Conservation (phyloP, 2,113 vertebrate genomes). For the Menura novaehollandiae region DNA sequence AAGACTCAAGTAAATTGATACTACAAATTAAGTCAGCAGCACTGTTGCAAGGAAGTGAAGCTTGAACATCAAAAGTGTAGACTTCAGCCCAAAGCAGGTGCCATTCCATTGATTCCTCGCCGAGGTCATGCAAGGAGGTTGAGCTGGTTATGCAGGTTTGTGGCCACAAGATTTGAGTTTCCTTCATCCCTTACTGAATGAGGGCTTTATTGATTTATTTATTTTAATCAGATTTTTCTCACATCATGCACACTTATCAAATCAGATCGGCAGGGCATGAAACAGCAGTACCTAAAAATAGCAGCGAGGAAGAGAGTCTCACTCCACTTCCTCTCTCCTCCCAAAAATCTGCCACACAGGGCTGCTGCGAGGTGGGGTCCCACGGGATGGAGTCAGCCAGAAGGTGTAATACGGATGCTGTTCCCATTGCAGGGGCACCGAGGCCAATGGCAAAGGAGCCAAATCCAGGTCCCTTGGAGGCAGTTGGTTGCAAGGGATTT, state of each 20-base stretch:
- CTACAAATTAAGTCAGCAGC: not conserved
- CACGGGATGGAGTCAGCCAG: rapidly evolving
- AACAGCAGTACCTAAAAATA: not conserved
- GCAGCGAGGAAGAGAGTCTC: not conserved
- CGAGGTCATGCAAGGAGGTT: rapidly evolving
- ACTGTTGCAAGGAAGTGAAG: not conserved
- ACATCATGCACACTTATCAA: not conserved
- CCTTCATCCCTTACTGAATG: not conserved
- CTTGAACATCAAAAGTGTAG: not conserved
- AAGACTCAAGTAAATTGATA: not conserved
- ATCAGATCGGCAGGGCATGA: not conserved
- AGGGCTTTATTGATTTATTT: not conserved
- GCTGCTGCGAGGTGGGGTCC: not conserved
- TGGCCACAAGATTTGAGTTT: not conserved
- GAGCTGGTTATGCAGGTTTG: not conserved
- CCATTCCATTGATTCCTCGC: not conserved
- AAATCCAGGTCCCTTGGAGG: not conserved
- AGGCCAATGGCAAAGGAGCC: not conserved
- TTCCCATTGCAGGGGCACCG: rapidly evolving
- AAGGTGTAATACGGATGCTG: rapidly evolving
- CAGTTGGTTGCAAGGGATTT: not conserved
- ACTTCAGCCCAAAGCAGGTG: not conserved
- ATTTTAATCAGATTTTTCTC: not conserved
- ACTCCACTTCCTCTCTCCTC: not conserved
- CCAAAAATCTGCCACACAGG: rapidly evolving